Percentiles rank a stretch among this genome's conserved stretches.
These are phyloP conservation scores for Abramis brama DNA, from an alignment of 2,113 vertebrate species.

Conservation along the genomic window DNA sequence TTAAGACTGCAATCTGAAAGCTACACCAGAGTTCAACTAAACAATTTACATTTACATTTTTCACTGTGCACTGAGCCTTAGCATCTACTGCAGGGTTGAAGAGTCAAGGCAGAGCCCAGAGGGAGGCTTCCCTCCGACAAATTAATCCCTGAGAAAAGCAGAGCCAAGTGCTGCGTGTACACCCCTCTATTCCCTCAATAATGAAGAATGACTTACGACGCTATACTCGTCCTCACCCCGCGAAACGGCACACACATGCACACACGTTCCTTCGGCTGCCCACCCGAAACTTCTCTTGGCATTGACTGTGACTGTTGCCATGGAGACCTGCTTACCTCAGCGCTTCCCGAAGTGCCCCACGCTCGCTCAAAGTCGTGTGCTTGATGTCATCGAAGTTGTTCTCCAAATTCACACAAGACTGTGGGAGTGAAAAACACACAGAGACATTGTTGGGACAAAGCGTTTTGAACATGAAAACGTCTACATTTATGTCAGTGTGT, in stretches of 20 bases:
- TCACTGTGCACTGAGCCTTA: conserved; percentile 84
- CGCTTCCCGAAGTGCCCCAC: conserved; percentile 91
- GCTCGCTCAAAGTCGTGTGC: conserved; percentile 91
- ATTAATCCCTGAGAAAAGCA: conserved; percentile 89
- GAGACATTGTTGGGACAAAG: not conserved
- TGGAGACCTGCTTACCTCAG: conserved; percentile 92
- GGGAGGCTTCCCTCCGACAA: conserved; percentile 87
- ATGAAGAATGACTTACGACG: conserved; percentile 86
- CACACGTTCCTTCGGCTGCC: conserved; percentile 6
- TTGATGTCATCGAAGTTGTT: conserved; percentile 99
- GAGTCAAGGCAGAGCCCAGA: conserved; percentile 84
- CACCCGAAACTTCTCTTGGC: conserved; percentile 28
- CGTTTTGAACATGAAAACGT: not conserved
- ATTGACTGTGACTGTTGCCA: conserved; percentile 79
- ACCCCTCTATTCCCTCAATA: conserved; percentile 91
- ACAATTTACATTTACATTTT: conserved; percentile 92
- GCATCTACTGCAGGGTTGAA: conserved; percentile 76
- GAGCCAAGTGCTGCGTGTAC: conserved; percentile 83
- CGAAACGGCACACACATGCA: not conserved
- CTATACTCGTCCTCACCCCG: conserved; percentile 75
- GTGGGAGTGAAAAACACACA: conserved; percentile 14
- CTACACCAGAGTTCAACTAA: conserved; percentile 68
- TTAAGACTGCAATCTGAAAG: not conserved
- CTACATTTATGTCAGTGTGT: not conserved
- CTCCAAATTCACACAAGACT: conserved; percentile 86